Evolutionary conservation across 2,797 vertebrate genomes (phyloP), one percentile per base, ranked within the genome.

Genomic region (Staurois parvus): DNA sequence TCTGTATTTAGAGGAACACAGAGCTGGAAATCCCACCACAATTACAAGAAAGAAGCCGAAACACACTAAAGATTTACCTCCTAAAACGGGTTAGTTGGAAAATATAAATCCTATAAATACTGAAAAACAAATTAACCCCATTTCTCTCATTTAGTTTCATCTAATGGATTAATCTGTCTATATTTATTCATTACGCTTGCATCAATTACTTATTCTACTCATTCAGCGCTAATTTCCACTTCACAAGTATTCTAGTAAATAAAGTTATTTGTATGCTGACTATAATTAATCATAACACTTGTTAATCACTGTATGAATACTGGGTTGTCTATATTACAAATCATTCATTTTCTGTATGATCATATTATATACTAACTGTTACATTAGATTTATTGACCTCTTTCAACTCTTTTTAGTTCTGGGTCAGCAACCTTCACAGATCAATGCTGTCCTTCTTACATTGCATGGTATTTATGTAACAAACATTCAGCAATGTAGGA

Each of bases 21-120:
- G 26, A n/a, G 59, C 34, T 40, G 42, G 40, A 79, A 79, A 69
- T 78, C 76, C 76, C 76, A 64, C 66, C 40, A 69, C 64, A 79
- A 42, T 79, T 79, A 79, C 29, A 79, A n/a, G 37, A 52, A 28
- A 48, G 48, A 69, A 48, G 4, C 37, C 13, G 5, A 9, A 68
- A 28, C 11, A 80, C 48, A n/a, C 48, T 32, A 70, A 24, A 80
- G 37, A 52, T 69, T 80, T 80, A 32, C 21, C 4, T 52, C 19
- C 24, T 34, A 13, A 70, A 70, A 45, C 30, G 1, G 17, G n/a
- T 37, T 7, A 37, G 37, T 10, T 37, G 37, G 10, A 64, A 48
- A 40, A 28, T 66, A 21, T 78, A 62, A 66, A 66, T 77, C n/a
- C 19, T 69, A 7, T 21, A 79, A 30, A 42, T 42, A 66, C 15